These are phyloP conservation scores for Todus mexicanus DNA, from an alignment of 2,797 vertebrate species.

Conservation along the genomic window DNA sequence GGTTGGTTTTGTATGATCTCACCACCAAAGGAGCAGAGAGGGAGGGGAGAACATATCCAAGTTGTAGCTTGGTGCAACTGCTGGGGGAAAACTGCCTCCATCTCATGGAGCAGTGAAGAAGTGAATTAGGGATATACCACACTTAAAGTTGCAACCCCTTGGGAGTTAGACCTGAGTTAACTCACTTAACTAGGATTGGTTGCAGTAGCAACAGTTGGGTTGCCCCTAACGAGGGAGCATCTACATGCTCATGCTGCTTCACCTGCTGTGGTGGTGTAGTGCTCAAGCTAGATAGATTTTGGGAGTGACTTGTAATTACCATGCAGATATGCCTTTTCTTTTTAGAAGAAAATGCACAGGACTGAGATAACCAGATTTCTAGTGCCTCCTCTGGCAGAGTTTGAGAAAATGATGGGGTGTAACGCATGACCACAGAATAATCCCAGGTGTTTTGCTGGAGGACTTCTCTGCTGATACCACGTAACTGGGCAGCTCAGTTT, in stretches of 20 bases:
- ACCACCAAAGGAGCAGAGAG: not conserved
- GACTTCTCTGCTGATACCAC: not conserved
- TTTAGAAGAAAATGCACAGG: not conserved
- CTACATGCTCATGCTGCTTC: fast-evolving
- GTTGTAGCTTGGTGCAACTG: not conserved
- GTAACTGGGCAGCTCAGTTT: not conserved
- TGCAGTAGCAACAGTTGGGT: not conserved
- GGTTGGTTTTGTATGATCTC: not conserved
- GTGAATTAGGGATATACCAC: not conserved
- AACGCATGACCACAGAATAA: not conserved
- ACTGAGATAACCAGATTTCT: not conserved
- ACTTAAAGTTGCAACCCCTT: not conserved
- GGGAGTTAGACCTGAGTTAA: not conserved
- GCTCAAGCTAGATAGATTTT: not conserved
- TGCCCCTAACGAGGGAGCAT: fast-evolving
- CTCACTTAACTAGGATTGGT: not conserved
- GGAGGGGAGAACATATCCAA: not conserved
- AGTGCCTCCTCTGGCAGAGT: not conserved
- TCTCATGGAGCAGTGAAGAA: not conserved
- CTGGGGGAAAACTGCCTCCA: not conserved
- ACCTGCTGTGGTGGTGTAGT: not conserved
- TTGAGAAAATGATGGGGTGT: not conserved
- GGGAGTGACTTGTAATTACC: not conserved
- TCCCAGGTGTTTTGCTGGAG: not conserved
- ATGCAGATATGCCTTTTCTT: not conserved